phyloP scores from a whole-genome alignment of 2,888 invertebrate genomes.

The Platycheirus albimanus region DNA sequence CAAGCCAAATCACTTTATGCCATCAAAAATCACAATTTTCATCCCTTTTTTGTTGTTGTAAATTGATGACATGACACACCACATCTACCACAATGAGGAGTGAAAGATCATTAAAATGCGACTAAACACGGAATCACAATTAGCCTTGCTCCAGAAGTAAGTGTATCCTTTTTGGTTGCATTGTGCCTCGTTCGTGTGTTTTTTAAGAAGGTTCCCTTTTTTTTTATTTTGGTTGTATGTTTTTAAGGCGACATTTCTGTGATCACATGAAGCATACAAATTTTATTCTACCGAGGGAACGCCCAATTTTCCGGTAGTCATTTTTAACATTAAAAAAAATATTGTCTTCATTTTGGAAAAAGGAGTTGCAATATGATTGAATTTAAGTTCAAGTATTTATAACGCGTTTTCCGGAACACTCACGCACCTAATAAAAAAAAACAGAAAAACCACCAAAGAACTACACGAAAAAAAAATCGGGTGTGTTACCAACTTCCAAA shows the following conservation, averaged over 20 bases:
- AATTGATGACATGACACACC: constrained; percentile 45
- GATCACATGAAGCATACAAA: constrained; percentile 22
- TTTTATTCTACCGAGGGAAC: constrained; percentile 44
- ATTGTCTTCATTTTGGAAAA: background rate
- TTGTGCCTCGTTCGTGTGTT: constrained; percentile 4
- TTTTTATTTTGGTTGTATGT: background rate
- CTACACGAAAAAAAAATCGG: constrained; percentile 32
- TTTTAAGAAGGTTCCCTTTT: background rate
- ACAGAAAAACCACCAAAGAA: no score
- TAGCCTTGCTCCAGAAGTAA: constrained; percentile 58
- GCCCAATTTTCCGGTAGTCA: constrained; percentile 36
- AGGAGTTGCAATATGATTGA: no score
- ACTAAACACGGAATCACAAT: constrained; percentile 69
- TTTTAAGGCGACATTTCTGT: background rate
- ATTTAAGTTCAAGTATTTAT: background rate
- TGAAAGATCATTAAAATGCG: constrained; percentile 59
- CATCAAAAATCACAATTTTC: constrained; percentile 7
- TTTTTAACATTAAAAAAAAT: no score
- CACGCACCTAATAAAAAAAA: constrained; percentile 13
- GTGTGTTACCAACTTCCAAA: constrained; percentile 43
- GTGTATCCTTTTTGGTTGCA: constrained; percentile 48
- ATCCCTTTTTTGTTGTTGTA: constrained; percentile 1
- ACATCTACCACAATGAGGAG: constrained; percentile 1
- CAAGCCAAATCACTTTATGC: background rate
- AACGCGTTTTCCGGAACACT: constrained; percentile 19